Evolutionary conservation across 2,113 vertebrate species (phyloP).

Genomic region (Melanocharis versteri): DNA sequence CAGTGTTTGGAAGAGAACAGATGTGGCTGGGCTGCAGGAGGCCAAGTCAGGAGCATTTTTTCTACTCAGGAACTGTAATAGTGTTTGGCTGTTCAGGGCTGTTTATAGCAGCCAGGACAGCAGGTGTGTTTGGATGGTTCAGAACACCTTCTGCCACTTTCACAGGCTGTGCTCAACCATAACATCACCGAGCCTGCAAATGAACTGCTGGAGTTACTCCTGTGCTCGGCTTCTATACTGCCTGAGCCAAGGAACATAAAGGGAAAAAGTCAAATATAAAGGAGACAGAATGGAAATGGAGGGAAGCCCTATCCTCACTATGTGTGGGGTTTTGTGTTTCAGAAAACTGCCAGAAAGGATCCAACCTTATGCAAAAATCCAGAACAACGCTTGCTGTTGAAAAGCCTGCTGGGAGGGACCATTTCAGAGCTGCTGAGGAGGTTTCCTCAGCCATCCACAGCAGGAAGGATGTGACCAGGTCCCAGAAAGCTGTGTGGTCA

Average conservation of each 20-base stretch:
- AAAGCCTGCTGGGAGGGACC: rapidly evolving
- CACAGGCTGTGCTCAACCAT: neutral
- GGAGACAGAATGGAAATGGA: neutral
- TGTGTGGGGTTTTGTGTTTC: neutral
- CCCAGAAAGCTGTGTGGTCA: neutral
- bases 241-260: neutral
- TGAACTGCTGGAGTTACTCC: neutral
- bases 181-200: neutral
- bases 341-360: neutral
- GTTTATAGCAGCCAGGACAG: conserved; percentile 34
- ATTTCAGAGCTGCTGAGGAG: neutral
- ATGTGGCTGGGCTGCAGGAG: neutral
- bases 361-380: neutral
- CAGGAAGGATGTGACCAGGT: neutral
- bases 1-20: neutral
- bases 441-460: neutral
- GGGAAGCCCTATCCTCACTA: neutral
- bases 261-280: neutral
- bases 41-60: neutral
- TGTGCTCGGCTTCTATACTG: neutral
- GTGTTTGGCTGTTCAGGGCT: conserved; percentile 16
- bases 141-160: conserved; percentile 41
- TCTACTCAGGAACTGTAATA: neutral
- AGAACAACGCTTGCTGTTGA: neutral
- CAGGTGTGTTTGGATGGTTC: conserved; percentile 42